Percentiles rank a stretch among this genome's conserved stretches.
These are phyloP conservation scores for Lasiurus borealis DNA, from an alignment of 2,113 vertebrate genomes.

Conservation along the genomic window DNA sequence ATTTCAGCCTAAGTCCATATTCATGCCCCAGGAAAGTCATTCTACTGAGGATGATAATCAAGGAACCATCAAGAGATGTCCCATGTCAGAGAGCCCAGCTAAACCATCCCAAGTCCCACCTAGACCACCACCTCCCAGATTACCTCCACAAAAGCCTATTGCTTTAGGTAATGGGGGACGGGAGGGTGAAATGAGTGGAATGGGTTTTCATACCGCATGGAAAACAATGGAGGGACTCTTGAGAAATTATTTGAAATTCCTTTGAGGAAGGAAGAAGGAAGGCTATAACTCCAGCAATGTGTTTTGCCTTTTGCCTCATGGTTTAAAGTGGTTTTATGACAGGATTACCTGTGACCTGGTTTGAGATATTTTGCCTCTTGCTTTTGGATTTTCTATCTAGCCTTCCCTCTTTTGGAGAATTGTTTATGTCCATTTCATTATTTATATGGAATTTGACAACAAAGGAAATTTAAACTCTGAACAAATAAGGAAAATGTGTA, in stretches of 20 bases:
- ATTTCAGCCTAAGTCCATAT: slow-evolving; percentile 91
- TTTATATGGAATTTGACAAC: not conserved
- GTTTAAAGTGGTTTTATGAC: slow-evolving; percentile 1
- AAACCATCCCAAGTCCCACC: slow-evolving; percentile 93
- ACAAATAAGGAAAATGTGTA: not conserved
- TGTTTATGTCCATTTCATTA: not conserved
- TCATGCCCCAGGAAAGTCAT: slow-evolving; percentile 90
- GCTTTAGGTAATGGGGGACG: slow-evolving; percentile 92
- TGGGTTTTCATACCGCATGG: not conserved
- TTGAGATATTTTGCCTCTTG: not conserved
- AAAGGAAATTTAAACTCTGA: not conserved
- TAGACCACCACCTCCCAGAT: slow-evolving; percentile 95
- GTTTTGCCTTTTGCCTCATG: not conserved
- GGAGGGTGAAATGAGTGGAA: slow-evolving; percentile 21
- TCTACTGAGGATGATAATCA: slow-evolving; percentile 93
- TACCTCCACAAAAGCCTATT: slow-evolving; percentile 94
- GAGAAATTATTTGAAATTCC: not conserved
- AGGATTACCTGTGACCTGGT: not conserved
- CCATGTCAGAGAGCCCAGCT: slow-evolving; percentile 90
- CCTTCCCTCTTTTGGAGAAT: not conserved
- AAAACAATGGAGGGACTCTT: not conserved
- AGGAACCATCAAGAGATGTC: slow-evolving; percentile 97
- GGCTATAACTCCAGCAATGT: not conserved
- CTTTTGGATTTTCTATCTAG: slow-evolving; percentile 37
- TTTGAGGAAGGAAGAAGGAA: not conserved